phyloP scores from a whole-genome alignment of 2,113 vertebrate genomes.

The Chaenocephalus aceratus region DNA sequence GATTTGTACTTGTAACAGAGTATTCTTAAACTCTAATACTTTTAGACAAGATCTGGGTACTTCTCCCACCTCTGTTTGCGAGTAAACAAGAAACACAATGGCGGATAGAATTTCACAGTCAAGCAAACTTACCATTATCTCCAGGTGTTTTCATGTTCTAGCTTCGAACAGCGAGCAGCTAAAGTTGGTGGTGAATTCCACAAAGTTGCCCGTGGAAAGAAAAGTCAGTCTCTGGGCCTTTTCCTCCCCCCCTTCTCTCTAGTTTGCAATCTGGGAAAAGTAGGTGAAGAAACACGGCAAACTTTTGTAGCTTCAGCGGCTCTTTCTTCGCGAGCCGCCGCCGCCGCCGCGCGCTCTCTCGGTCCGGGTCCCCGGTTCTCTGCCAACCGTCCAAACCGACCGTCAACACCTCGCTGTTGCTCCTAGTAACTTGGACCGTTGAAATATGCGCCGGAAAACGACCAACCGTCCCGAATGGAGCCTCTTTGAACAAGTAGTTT shows the following conservation, averaged over 20 bases:
- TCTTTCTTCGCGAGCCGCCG: constrained; percentile 20
- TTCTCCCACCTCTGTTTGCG: not conserved
- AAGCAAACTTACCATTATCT: constrained; percentile 75
- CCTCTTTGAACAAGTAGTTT: constrained; percentile 63
- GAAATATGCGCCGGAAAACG: constrained; percentile 46
- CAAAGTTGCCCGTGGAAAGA: constrained; percentile 67
- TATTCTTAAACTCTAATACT: no score
- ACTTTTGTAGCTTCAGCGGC: constrained; percentile 61
- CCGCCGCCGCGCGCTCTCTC: constrained; percentile 19
- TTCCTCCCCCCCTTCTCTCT: constrained; percentile 37
- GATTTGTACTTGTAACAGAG: no score
- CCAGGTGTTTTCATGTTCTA: constrained; percentile 81
- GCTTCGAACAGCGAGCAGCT: constrained; percentile 18
- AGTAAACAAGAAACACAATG: constrained; percentile 61
- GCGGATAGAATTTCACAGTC: constrained; percentile 28
- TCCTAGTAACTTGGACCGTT: constrained; percentile 38
- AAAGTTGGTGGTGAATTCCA: constrained; percentile 58
- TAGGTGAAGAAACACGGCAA: constrained; percentile 55
- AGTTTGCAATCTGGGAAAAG: constrained; percentile 55
- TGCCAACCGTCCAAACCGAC: constrained; percentile 6
- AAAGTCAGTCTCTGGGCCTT: constrained; percentile 72
- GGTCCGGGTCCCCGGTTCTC: constrained; percentile 34
- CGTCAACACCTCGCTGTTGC: constrained; percentile 29
- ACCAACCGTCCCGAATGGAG: constrained; percentile 61
- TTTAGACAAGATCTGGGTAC: no score